phyloP scores from a whole-genome alignment of 2,888 invertebrate species.

The Corbicula japonica region DNA sequence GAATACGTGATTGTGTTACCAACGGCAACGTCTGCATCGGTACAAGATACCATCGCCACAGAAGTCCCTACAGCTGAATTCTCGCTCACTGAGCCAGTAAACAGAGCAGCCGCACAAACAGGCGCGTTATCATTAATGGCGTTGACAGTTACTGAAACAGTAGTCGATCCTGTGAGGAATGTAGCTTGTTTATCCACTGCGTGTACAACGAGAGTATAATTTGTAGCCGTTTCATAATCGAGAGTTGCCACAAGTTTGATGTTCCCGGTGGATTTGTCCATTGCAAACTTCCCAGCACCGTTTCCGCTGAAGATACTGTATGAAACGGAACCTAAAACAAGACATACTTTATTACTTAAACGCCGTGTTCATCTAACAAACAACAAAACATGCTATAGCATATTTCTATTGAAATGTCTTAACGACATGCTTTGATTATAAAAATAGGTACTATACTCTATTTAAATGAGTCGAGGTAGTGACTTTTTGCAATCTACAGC shows the following conservation, averaged over 20 bases:
- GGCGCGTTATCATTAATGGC: conserved; percentile 78
- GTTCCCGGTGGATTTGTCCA: conserved; percentile 54
- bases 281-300: conserved; percentile 63
- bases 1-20: conserved; percentile 58
- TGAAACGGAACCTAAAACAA: conserved; percentile 29
- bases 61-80: conserved; percentile 59
- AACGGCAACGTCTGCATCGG: conserved; percentile 72
- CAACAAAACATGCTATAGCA: too few relatives aligned
- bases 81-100: conserved; percentile 67
- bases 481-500: too few relatives aligned
- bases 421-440: too few relatives aligned
- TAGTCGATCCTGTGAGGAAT: conserved; percentile 62
- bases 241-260: conserved; percentile 54
- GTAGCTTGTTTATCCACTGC: conserved; percentile 72
- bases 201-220: conserved; percentile 69
- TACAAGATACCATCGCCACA: conserved; percentile 65
- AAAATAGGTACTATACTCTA: too few relatives aligned
- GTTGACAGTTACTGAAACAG: conserved; percentile 69
- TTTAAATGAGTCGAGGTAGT: too few relatives aligned
- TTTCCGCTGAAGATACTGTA: conserved; percentile 67
- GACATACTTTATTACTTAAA: too few relatives aligned
- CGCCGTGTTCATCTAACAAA: too few relatives aligned
- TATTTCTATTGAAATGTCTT: too few relatives aligned
- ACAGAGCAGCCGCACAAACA: conserved; percentile 54
- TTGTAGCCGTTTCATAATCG: conserved; percentile 75